phyloP scores from a whole-genome alignment of 1,140 invertebrate genomes.

The Zelostemma sp. region DNA sequence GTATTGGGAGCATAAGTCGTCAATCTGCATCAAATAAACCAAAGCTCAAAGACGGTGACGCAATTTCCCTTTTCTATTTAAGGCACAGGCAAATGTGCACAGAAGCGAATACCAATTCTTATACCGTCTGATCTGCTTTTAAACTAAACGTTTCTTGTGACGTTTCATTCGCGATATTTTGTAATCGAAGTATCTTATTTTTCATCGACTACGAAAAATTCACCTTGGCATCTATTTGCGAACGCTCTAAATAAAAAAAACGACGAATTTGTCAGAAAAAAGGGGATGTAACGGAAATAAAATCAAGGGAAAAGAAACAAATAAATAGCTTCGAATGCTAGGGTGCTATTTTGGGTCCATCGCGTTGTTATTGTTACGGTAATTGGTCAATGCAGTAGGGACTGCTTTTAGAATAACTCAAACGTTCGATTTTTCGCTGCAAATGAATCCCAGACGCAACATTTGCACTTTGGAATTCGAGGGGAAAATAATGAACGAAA shows the following conservation, averaged over 20 bases:
- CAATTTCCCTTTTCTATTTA: constrained; percentile 41
- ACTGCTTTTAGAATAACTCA: neutral
- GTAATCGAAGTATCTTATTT: too few relatives aligned
- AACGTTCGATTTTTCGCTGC: neutral
- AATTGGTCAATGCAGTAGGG: neutral
- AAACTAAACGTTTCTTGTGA: constrained; percentile 12
- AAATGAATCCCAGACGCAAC: too few relatives aligned
- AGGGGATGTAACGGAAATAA: too few relatives aligned
- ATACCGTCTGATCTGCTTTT: constrained; percentile 27
- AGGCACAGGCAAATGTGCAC: constrained; percentile 22
- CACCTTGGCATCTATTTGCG: constrained; percentile 37
- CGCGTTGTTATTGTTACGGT: neutral
- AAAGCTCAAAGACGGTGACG: constrained; percentile 35
- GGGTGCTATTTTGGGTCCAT: neutral
- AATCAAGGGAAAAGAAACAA: too few relatives aligned
- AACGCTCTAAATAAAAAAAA: constrained; percentile 38
- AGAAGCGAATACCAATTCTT: constrained; percentile 18
- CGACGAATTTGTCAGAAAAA: too few relatives aligned
- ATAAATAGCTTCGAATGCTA: neutral
- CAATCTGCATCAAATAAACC: constrained; percentile 8
- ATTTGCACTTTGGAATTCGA: neutral
- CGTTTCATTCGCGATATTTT: constrained; percentile 26
- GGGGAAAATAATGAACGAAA: neutral
- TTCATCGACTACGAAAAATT: constrained; percentile 32
- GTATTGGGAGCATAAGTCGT: constrained; percentile 9